Conservation (phyloP, 2,113 vertebrate species). For the Lagenorhynchus albirostris region DNA sequence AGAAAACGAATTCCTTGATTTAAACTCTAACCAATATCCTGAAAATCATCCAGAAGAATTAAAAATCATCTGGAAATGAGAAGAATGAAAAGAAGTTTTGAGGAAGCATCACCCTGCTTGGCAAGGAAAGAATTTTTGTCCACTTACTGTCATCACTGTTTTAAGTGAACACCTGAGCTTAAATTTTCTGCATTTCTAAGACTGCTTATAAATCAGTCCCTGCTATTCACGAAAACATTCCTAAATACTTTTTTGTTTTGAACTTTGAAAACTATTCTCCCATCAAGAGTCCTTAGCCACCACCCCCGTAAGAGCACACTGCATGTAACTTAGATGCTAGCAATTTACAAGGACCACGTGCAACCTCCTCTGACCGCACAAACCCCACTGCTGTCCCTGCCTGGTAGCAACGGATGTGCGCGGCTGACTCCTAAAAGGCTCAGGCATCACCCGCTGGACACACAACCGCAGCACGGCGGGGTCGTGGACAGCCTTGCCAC, state of each 20-base stretch:
- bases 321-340: not conserved
- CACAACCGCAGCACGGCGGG: not conserved
- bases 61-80: not conserved
- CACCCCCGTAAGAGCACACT: not conserved
- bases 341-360: not conserved
- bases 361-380: not conserved
- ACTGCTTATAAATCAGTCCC: not conserved
- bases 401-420: rapidly evolving
- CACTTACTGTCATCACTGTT: not conserved
- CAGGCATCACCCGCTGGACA: not conserved
- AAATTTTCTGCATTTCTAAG: not conserved
- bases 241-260: not conserved
- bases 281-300: not conserved
- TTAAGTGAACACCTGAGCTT: not conserved
- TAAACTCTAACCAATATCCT: not conserved
- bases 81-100: not conserved
- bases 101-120: not conserved
- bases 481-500: not conserved
- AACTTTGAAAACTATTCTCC: not conserved
- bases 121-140: constrained; percentile 20
- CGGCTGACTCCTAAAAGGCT: not conserved
- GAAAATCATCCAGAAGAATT: constrained; percentile 13
- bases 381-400: not conserved
- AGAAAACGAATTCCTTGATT: constrained; percentile 4
- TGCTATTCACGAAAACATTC: not conserved